These are phyloP conservation scores for Calephelis perditalis DNA, from an alignment of 2,888 invertebrate genomes.

Conservation along the genomic window DNA sequence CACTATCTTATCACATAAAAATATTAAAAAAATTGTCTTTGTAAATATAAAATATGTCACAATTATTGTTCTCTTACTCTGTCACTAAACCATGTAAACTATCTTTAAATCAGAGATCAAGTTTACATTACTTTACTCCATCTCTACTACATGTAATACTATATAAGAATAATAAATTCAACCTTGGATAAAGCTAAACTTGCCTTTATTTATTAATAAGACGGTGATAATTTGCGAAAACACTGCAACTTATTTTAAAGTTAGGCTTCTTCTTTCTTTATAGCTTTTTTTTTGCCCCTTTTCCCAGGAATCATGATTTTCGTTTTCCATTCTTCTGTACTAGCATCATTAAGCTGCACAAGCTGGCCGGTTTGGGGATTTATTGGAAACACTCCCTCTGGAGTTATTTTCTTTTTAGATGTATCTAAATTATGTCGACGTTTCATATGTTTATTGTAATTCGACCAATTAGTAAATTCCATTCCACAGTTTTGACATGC, in stretches of 20 bases:
- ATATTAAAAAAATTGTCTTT: no score
- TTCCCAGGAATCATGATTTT: constrained; percentile 65
- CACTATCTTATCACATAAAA: no score
- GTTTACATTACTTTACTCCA: no score
- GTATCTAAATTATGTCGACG: constrained; percentile 80
- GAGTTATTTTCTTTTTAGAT: constrained; percentile 74
- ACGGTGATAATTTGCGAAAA: no score
- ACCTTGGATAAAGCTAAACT: no score
- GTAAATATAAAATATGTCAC: no score
- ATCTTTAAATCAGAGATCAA: no score
- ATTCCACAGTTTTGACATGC: constrained; percentile 83
- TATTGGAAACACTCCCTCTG: constrained; percentile 66
- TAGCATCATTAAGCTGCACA: constrained; percentile 51
- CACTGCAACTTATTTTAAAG: neutral
- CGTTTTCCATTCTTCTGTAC: constrained; percentile 64
- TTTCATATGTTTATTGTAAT: constrained; percentile 90
- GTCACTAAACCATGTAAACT: no score
- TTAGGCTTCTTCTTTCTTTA: constrained; percentile 42
- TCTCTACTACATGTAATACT: no score
- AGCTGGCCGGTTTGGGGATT: constrained; percentile 66
- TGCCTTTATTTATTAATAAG: no score
- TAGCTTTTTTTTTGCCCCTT: constrained; percentile 57
- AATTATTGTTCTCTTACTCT: no score
- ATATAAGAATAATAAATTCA: no score
- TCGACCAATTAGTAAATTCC: constrained; percentile 89